Evolutionary conservation across 2,888 invertebrate species (phyloP), one percentile per base, ranked within the genome.

Genomic region (Fissipunctia ypsillon): DNA sequence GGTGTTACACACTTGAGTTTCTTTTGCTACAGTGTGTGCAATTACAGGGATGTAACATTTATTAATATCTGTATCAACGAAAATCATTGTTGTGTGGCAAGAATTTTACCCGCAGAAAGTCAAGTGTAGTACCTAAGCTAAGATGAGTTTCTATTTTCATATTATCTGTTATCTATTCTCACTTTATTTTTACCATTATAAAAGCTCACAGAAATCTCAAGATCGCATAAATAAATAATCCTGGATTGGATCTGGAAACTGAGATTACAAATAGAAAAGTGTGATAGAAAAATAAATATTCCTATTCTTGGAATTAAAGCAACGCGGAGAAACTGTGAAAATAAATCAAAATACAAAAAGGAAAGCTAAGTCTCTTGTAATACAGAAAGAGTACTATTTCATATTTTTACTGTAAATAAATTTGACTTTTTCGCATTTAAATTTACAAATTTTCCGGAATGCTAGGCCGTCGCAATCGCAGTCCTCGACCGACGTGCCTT

Each of bases 391-490:
- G 43, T 70, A 72, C 68, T 73, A 75, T 83, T 76, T 69, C 69
- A 79, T 80, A 84, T 81, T 84, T 87, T 83, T 80, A 75, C 79
- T 73, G 76, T 86, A 86, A 88, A 89, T 89, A 90, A 87, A 86
- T 86, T 84, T 85, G 78, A 88, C 83, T 87, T 90, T 87, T 89
- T 87, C 85, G 86, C 87, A 87, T 88, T 89, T 88, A 90, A 89
- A 89, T 91, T 91, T 91, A 89, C 88, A 90, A 88, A 90, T 91
- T 89, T 89, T 87, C 88, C 85, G 88, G 89, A 90, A 90, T 88
- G 89, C 89, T 90, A 90, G 91, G 91, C 91, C 91, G 90, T 89
- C 84, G 91, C 93, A 91, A 91, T 91, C 88, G 90, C 88, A 89
- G 79, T 88, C 77, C 90, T 87, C 89, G 83, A 80, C 87, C 84